A percentile compares a stretch with the other conserved stretches of the same genome.
Conservation (phyloP, 2,888 invertebrate genomes). For the Calameuta pallipes region DNA sequence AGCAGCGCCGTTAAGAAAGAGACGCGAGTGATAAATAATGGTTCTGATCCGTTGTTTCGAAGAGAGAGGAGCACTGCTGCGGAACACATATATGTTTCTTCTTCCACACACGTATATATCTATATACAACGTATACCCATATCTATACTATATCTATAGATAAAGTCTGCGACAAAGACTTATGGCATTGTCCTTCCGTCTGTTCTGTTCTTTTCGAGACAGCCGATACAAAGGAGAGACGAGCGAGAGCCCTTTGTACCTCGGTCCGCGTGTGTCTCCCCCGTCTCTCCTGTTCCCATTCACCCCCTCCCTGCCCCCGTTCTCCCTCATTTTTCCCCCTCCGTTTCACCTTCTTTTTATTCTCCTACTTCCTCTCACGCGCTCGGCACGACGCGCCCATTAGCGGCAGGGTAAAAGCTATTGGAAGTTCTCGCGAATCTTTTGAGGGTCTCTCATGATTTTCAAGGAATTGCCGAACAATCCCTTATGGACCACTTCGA, state of each 20-base stretch:
- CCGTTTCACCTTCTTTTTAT: constrained; percentile 18
- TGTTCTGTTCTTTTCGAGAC: constrained; percentile 53
- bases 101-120: constrained; percentile 12
- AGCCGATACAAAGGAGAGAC: constrained; percentile 55
- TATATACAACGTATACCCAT: constrained; percentile 16
- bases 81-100: background rate
- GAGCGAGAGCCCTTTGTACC: constrained; percentile 48
- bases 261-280: constrained; percentile 34
- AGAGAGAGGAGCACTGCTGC: constrained; percentile 14
- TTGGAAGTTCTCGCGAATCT: constrained; percentile 51
- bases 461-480: constrained; percentile 19
- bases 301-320: constrained; percentile 10
- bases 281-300: constrained; percentile 17
- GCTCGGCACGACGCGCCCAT: constrained; percentile 48
- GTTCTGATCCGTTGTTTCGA: constrained; percentile 37
- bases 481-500: background rate
- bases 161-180: constrained; percentile 42
- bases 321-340: constrained; percentile 22
- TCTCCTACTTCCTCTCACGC: constrained; percentile 10
- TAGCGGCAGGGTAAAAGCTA: constrained; percentile 59
- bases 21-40: constrained; percentile 44
- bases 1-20: constrained; percentile 11
- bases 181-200: constrained; percentile 49
- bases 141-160: constrained; percentile 6
- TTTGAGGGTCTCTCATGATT: constrained; percentile 42